These are phyloP conservation scores for Zosterops japonicus DNA, from an alignment of 2,113 vertebrate genomes.

Conservation along the genomic window DNA sequence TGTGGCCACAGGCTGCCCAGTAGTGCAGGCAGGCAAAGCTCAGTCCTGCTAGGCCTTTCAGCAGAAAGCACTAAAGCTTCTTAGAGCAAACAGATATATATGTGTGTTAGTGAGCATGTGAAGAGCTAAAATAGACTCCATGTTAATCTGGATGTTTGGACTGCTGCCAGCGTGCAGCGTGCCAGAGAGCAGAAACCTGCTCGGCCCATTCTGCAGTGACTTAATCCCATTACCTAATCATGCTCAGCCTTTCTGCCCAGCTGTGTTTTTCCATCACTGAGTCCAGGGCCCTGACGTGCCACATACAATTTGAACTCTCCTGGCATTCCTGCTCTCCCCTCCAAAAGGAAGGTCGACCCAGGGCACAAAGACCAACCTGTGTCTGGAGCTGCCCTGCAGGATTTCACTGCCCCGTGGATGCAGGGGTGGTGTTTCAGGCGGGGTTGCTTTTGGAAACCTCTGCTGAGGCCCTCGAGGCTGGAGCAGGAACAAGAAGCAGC, in stretches of 20 bases:
- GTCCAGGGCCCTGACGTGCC: not conserved
- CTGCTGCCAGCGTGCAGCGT: not conserved
- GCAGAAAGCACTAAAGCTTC: constrained; percentile 25
- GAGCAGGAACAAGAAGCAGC: not conserved
- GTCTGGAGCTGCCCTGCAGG: fast-evolving
- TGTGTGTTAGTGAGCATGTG: not conserved
- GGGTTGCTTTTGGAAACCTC: not conserved
- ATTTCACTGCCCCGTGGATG: fast-evolving
- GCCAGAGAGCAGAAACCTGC: constrained; percentile 34
- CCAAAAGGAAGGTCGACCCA: not conserved
- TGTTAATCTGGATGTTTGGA: constrained; percentile 16
- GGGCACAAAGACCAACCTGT: not conserved
- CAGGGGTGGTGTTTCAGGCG: not conserved
- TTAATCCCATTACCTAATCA: constrained; percentile 62
- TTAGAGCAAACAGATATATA: constrained; percentile 27
- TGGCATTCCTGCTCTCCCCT: not conserved
- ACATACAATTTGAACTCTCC: not conserved
- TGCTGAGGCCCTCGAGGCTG: not conserved
- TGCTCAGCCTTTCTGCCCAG: not conserved
- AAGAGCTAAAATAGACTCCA: constrained; percentile 48
- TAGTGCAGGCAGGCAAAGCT: not conserved
- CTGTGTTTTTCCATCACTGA: constrained; percentile 55
- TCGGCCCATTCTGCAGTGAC: constrained; percentile 43
- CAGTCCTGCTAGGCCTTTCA: not conserved
- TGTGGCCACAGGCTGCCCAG: not conserved